Percentiles rank a stretch among this genome's conserved stretches.
These are phyloP conservation scores for Apeltes quadracus DNA, from an alignment of 2,113 vertebrate genomes.

Conservation along the genomic window DNA sequence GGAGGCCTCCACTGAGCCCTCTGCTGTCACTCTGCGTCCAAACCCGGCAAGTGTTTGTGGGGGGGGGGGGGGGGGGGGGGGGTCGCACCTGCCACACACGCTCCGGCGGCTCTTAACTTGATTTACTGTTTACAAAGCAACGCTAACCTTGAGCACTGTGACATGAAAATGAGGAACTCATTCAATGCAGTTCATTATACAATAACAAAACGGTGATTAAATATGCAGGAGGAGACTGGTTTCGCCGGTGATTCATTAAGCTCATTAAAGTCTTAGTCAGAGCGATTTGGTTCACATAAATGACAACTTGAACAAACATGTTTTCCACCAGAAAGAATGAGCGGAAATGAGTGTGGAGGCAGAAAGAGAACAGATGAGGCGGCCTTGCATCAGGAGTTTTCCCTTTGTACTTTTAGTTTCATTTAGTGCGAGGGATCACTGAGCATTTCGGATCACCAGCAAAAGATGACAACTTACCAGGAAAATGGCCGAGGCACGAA, in stretches of 20 bases:
- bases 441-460: no score
- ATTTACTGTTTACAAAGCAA: conserved; percentile 1
- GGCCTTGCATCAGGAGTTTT: background rate
- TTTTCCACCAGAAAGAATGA: conserved; percentile 2
- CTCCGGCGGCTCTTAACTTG: background rate
- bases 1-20: conserved; percentile 7
- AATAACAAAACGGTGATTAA: conserved; percentile 20
- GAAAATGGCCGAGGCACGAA: conserved; percentile 23
- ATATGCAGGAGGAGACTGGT: background rate
- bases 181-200: conserved; percentile 22
- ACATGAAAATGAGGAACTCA: conserved; percentile 4
- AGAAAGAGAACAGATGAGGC: background rate
- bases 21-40: conserved; percentile 17
- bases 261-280: conserved; percentile 30
- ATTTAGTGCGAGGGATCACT: no score
- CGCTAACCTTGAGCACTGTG: background rate
- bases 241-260: conserved; percentile 24
- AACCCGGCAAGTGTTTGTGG: conserved; percentile 22
- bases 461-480: no score
- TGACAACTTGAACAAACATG: background rate
- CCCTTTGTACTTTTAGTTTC: no score
- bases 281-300: conserved; percentile 1
- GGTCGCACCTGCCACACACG: conserved; percentile 23
- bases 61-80: background rate
- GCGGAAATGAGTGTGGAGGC: background rate